Conservation (phyloP, 2,888 invertebrate genomes). For the Trachelus troglodyta region DNA sequence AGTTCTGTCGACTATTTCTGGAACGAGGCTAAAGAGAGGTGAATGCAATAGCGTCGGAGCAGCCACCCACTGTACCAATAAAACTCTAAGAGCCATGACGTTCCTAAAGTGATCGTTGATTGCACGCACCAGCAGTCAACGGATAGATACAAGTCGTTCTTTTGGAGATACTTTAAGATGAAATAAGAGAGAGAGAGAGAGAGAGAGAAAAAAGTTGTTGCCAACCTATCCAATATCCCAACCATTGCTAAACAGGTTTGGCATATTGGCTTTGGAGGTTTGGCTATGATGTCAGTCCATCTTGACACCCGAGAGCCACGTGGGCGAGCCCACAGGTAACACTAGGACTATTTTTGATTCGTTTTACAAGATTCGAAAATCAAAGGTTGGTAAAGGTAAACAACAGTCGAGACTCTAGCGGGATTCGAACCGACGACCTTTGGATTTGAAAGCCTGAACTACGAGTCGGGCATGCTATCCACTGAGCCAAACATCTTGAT, state of each 20-base stretch:
- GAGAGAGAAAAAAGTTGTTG: slow-evolving; percentile 9
- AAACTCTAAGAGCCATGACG: background rate
- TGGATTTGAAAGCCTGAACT: background rate
- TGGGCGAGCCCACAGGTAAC: slow-evolving; percentile 30
- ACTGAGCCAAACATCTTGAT: background rate
- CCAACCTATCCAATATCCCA: slow-evolving; percentile 23
- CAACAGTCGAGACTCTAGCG: background rate
- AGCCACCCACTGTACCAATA: slow-evolving; percentile 2
- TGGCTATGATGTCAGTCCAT: slow-evolving; percentile 31
- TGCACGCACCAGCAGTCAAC: background rate
- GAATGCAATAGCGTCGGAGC: background rate
- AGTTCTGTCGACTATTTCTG: slow-evolving; percentile 3
- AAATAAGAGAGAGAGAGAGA: background rate
- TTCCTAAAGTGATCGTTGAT: slow-evolving; percentile 1
- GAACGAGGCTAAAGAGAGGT: slow-evolving; percentile 11
- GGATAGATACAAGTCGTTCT: background rate
- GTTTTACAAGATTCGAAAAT: background rate
- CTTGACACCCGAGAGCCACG: slow-evolving; percentile 34
- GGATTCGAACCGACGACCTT: slow-evolving; percentile 5
- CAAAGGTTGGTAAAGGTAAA: background rate
- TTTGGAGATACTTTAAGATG: background rate
- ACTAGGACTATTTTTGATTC: slow-evolving; percentile 30
- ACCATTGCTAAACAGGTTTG: slow-evolving; percentile 10
- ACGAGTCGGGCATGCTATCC: background rate
- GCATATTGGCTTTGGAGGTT: slow-evolving; percentile 19